phyloP scores from a whole-genome alignment of 2,888 invertebrate species.

The Lepeophtheirus nordmannii region DNA sequence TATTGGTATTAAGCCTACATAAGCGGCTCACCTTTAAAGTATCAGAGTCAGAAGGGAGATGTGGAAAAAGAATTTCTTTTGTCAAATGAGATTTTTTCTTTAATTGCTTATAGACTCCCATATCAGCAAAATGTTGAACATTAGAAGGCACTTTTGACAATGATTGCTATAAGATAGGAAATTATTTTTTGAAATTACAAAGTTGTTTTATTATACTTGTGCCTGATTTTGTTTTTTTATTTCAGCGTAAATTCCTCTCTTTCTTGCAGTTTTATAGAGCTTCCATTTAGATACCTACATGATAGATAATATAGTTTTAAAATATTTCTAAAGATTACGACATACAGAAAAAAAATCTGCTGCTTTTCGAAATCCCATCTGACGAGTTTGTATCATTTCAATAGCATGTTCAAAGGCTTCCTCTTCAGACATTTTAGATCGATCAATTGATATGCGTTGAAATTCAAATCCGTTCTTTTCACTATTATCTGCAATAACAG shows the following conservation, averaged over 20 bases:
- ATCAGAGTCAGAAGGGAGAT: slow-evolving; percentile 9
- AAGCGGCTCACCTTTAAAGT: neutral
- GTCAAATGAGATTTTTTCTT: slow-evolving; percentile 22
- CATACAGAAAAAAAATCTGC: slow-evolving; percentile 23
- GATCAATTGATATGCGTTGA: slow-evolving; percentile 23
- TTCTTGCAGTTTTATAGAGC: slow-evolving; percentile 22
- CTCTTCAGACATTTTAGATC: slow-evolving; percentile 21
- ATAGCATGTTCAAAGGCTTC: slow-evolving; percentile 24
- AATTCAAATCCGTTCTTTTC: slow-evolving; percentile 21
- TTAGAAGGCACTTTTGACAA: slow-evolving; percentile 23
- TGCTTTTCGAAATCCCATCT: slow-evolving; percentile 24
- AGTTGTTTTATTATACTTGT: neutral
- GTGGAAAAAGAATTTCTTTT: slow-evolving; percentile 11
- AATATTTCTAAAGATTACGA: neutral
- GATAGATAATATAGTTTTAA: neutral
- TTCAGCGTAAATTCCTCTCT: slow-evolving; percentile 23
- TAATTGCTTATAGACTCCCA: slow-evolving; percentile 23
- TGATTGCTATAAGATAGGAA: neutral
- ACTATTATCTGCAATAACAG: neutral
- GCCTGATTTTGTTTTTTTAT: slow-evolving; percentile 25
- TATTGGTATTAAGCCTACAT: no score
- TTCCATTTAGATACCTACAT: slow-evolving; percentile 23
- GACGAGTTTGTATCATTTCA: slow-evolving; percentile 23
- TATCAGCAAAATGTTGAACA: slow-evolving; percentile 23
- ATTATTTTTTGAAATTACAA: neutral